Evolutionary conservation across 2,888 invertebrate species (phyloP).

Genomic region (Hofmannophila pseudospretella): DNA sequence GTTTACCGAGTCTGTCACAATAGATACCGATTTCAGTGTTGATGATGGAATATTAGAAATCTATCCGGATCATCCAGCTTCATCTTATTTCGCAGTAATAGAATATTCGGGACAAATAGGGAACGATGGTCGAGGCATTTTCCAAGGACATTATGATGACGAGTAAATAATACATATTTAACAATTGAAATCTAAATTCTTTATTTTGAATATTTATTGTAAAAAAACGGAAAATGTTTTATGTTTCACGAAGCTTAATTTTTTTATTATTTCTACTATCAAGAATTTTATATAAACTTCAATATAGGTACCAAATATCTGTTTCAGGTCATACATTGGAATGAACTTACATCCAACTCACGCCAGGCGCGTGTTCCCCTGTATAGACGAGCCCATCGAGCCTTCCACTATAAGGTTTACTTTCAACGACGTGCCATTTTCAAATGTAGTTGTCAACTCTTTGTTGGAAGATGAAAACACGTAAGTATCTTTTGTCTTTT

Average conservation of each 20-base stretch:
- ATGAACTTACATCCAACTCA: constrained; percentile 80
- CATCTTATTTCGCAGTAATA: constrained; percentile 36
- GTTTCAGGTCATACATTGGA: constrained; percentile 66
- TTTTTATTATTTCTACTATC: too few species aligned
- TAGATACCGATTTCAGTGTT: constrained; percentile 18
- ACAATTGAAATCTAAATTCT: background rate
- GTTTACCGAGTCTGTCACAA: constrained; percentile 20
- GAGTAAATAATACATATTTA: constrained; percentile 20
- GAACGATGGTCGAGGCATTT: constrained; percentile 33
- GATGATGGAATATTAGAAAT: constrained; percentile 36
- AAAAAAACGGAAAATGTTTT: too few species aligned
- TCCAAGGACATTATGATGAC: constrained; percentile 25
- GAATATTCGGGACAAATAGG: constrained; percentile 37
- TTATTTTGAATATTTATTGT: too few species aligned
- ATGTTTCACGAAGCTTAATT: too few species aligned
- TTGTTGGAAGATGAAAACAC: constrained; percentile 29
- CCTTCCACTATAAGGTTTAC: constrained; percentile 53
- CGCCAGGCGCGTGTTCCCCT: constrained; percentile 83
- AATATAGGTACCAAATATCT: background rate
- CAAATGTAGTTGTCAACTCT: constrained; percentile 42
- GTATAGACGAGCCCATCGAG: constrained; percentile 81
- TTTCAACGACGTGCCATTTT: constrained; percentile 44
- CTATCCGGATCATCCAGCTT: constrained; percentile 22
- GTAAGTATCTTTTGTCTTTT: too few species aligned
- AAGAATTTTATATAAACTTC: too few species aligned